These are phyloP conservation scores for Tadarida brasiliensis DNA, from an alignment of 2,797 vertebrate species.

Conservation along the genomic window DNA sequence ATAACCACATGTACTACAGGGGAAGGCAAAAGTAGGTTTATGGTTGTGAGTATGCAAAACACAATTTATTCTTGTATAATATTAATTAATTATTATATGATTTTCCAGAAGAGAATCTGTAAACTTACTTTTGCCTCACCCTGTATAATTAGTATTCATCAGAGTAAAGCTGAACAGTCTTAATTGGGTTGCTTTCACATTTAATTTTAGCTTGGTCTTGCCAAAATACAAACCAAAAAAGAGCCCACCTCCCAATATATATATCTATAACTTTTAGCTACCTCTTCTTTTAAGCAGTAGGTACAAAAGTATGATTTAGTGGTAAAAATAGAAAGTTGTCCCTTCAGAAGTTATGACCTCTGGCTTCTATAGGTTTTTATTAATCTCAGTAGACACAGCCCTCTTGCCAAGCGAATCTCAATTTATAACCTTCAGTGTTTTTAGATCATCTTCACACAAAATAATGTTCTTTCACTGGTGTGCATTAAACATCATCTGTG, in stretches of 20 bases:
- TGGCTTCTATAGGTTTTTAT: conserved; percentile 67
- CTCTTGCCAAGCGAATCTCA: neutral
- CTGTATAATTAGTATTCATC: conserved; percentile 85
- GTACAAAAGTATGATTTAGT: conserved; percentile 79
- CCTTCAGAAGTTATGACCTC: conserved; percentile 71
- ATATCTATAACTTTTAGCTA: conserved; percentile 78
- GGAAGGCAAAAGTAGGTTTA: neutral
- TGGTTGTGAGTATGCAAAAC: neutral
- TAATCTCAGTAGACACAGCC: neutral
- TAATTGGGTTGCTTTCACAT: conserved; percentile 87
- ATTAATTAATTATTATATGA: neutral
- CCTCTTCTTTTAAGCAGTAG: conserved; percentile 84
- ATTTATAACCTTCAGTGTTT: neutral
- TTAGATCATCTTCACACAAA: neutral
- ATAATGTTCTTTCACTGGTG: neutral
- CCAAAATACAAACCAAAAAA: conserved; percentile 80
- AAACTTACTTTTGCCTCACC: neutral
- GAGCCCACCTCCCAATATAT: neutral
- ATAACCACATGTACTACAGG: conserved; percentile 81
- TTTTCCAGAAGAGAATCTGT: neutral
- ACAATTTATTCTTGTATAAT: neutral
- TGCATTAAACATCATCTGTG: neutral
- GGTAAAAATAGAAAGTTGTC: conserved; percentile 76
- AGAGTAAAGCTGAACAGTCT: conserved; percentile 86
- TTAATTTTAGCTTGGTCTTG: conserved; percentile 87